These are phyloP conservation scores for Decapterus maruadsi DNA, from an alignment of 2,797 vertebrate species.

Conservation along the genomic window DNA sequence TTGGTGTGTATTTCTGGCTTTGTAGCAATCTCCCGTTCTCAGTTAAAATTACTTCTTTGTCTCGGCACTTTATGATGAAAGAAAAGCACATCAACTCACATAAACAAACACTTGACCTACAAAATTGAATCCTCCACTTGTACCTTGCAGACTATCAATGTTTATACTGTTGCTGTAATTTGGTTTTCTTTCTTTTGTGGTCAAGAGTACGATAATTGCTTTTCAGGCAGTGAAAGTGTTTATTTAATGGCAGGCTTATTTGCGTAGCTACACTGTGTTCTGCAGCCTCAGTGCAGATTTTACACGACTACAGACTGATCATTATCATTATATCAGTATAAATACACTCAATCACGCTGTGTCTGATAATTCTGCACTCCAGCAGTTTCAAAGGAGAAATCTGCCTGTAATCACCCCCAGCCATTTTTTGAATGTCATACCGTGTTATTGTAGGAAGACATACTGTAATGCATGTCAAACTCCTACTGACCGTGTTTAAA, in stretches of 20 bases:
- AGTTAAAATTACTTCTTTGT: neutral
- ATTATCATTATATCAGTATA: constrained; percentile 43
- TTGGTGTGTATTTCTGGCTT: too few species aligned
- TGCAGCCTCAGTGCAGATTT: constrained; percentile 19
- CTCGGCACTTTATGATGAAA: neutral
- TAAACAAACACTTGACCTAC: constrained; percentile 34
- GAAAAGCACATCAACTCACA: constrained; percentile 18
- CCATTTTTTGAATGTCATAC: neutral
- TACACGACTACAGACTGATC: constrained; percentile 24
- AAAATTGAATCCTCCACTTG: constrained; percentile 20
- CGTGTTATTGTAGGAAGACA: constrained; percentile 19
- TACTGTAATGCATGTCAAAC: neutral
- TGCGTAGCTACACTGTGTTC: constrained; percentile 33
- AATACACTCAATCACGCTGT: constrained; percentile 24
- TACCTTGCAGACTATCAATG: neutral
- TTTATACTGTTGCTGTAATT: constrained; percentile 43
- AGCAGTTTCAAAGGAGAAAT: constrained; percentile 21
- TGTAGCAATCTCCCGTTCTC: neutral
- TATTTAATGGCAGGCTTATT: constrained; percentile 48
- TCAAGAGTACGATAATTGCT: constrained; percentile 34
- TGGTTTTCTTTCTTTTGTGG: constrained; percentile 21
- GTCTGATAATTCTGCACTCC: constrained; percentile 12
- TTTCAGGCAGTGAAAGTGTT: constrained; percentile 36
- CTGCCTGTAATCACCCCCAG: neutral
- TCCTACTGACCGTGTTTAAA: constrained; percentile 11